These are phyloP conservation scores for Cardinalis cardinalis DNA, from an alignment of 2,113 vertebrate genomes.

Conservation along the genomic window DNA sequence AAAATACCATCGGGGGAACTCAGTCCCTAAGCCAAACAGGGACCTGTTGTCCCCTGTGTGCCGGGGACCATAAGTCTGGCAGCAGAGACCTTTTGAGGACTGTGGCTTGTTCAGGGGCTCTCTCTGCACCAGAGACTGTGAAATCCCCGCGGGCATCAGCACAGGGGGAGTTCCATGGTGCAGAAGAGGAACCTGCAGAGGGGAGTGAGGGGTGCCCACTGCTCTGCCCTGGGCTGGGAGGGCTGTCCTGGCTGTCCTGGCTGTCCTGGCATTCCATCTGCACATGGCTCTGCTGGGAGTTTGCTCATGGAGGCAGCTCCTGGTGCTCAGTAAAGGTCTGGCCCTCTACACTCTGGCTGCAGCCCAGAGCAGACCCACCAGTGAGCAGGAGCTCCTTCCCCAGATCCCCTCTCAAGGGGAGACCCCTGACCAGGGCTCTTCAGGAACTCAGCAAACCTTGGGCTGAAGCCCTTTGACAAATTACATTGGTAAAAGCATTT, in stretches of 20 bases:
- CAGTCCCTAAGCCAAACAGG: neutral
- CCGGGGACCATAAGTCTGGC: accelerated
- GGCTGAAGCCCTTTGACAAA: neutral
- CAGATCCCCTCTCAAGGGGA: neutral
- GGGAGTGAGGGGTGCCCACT: accelerated
- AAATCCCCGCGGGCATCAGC: neutral
- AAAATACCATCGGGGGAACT: neutral
- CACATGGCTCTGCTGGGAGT: accelerated
- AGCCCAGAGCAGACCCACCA: neutral
- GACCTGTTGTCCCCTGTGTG: no score
- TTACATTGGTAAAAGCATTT: neutral
- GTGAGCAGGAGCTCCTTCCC: neutral
- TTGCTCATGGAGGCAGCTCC: neutral
- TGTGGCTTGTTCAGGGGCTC: neutral
- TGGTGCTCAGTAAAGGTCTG: accelerated
- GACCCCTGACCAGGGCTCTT: neutral
- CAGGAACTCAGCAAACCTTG: neutral
- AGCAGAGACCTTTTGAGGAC: neutral
- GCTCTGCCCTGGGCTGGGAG: no score
- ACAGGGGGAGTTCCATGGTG: neutral
- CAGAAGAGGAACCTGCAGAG: neutral
- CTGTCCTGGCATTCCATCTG: neutral
- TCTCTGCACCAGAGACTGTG: neutral
- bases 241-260: neutral
- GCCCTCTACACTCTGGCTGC: accelerated